Evolutionary conservation across 2,113 vertebrate genomes (phyloP).

Genomic region (Sitta europaea): DNA sequence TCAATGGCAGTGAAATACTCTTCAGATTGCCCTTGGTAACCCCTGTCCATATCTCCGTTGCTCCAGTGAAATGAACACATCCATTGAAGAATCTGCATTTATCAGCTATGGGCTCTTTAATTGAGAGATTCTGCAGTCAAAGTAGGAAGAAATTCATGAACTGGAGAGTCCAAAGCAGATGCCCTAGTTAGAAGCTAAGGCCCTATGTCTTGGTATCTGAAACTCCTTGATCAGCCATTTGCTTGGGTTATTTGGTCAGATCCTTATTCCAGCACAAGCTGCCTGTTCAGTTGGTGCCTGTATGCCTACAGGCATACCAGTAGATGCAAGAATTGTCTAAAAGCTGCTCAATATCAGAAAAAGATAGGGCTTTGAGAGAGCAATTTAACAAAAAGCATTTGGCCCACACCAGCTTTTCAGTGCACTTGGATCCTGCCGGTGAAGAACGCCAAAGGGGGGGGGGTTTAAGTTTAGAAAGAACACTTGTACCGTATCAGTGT

Average conservation of each 20-base stretch:
- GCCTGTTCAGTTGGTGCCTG: neutral
- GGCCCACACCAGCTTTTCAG: neutral
- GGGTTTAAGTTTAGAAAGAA: neutral
- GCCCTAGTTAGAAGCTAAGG: neutral
- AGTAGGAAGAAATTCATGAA: neutral
- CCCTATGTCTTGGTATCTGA: neutral
- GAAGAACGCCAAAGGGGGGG: neutral
- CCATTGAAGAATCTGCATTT: neutral
- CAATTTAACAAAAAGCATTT: neutral
- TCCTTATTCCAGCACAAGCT: neutral
- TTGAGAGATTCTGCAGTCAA: neutral
- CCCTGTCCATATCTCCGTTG: neutral
- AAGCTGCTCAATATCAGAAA: neutral
- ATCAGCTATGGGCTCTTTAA: neutral
- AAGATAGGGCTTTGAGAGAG: neutral
- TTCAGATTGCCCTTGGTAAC: neutral
- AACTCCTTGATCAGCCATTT: neutral
- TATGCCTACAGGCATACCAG: neutral
- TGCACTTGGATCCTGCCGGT: neutral
- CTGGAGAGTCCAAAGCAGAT: neutral
- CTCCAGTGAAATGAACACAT: neutral
- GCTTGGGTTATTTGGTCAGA: neutral
- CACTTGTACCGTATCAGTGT: rapidly evolving
- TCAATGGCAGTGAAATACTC: neutral
- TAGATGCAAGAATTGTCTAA: neutral